Evolutionary conservation across 2,797 vertebrate species (phyloP).

Genomic region (Peromyscus melanophrys): DNA sequence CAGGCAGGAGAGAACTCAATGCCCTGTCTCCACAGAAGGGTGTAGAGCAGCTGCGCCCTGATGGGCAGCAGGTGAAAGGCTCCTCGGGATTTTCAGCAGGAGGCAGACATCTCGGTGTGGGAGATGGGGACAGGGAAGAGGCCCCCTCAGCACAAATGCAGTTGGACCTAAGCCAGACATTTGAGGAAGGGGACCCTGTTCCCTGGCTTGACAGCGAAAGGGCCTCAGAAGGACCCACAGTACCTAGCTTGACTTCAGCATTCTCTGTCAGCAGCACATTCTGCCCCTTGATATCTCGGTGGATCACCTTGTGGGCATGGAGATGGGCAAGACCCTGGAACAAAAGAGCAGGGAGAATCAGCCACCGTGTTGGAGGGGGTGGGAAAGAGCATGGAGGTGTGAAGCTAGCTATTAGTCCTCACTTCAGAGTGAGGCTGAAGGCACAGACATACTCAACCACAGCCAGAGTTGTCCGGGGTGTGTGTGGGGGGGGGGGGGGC

Average conservation of each 20-base stretch:
- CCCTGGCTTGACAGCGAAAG: not conserved
- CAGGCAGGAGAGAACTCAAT: not conserved
- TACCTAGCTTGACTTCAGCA: constrained; percentile 97
- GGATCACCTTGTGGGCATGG: constrained; percentile 97
- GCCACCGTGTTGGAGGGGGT: not conserved
- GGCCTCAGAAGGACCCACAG: not conserved
- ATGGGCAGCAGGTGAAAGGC: not conserved
- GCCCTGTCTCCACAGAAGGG: not conserved
- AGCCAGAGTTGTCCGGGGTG: not conserved
- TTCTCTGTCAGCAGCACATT: constrained; percentile 97
- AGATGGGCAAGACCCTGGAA: constrained; percentile 96
- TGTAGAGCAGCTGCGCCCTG: not conserved
- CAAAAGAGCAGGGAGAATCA: not conserved
- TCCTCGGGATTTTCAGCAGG: not conserved
- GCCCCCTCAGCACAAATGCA: not conserved
- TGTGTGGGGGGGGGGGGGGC: not conserved
- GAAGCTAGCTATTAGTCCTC: rapidly evolving
- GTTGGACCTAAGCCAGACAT: not conserved
- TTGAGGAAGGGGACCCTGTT: not conserved
- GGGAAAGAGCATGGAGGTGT: not conserved
- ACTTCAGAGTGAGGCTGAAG: not conserved
- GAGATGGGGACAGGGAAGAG: not conserved
- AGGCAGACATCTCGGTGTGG: not conserved
- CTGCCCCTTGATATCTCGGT: constrained; percentile 98
- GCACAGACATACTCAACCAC: not conserved